Evolutionary conservation across 30 jellyfish, hydroid and myxozoan genomes (phyloP).

Genomic region (Cassiopea xamachana): DNA sequence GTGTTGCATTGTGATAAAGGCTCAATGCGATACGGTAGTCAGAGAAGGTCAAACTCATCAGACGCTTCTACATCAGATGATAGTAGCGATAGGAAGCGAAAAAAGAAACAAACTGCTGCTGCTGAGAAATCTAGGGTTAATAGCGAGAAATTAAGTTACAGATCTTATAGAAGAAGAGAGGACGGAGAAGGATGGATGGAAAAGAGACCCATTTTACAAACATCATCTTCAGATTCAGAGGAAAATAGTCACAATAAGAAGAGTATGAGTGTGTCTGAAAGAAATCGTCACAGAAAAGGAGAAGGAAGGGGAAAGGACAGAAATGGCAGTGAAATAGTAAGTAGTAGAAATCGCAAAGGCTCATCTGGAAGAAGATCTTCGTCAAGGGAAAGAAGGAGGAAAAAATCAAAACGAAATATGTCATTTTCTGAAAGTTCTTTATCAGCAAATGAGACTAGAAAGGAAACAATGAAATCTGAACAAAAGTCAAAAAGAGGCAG

Average conservation of each 20-base stretch:
- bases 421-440: neutral
- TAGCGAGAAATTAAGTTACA: neutral
- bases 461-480: neutral
- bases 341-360: neutral
- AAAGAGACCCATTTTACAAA: too few relatives aligned
- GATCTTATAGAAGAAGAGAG: neutral
- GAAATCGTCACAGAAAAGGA: neutral
- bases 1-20: neutral
- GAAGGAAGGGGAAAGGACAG: neutral
- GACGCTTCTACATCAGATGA: neutral
- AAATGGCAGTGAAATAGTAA: neutral
- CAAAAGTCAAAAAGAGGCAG: neutral
- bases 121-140: neutral
- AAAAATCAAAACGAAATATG: neutral
- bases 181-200: neutral
- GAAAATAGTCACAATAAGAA: neutral
- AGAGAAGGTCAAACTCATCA: neutral
- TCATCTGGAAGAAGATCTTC: neutral
- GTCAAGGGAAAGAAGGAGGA: neutral
- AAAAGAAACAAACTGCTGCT: neutral
- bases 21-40: too few relatives aligned
- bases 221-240: conserved; percentile 7
- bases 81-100: neutral
- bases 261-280: neutral
- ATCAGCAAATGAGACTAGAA: neutral